A percentile compares a stretch with the other conserved stretches of the same genome.
Conservation (phyloP, 2,113 vertebrate genomes). For the Bambusicola thoracicus region DNA sequence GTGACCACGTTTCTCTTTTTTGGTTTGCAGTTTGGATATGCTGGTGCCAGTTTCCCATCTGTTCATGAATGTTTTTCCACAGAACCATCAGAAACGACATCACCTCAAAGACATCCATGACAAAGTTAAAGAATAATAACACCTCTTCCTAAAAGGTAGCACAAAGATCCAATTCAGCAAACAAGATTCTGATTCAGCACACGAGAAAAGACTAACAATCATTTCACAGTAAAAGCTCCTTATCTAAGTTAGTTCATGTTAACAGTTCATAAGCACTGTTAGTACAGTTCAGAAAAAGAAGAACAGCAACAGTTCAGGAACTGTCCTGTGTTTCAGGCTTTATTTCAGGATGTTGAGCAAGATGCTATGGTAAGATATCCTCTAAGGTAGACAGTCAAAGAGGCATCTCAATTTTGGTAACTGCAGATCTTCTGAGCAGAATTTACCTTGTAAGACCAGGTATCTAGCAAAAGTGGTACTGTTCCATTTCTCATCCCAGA, state of each 20-base stretch:
- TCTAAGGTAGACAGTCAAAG: neutral
- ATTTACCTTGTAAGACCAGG: neutral
- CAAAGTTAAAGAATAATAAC: neutral
- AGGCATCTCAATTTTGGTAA: neutral
- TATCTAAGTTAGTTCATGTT: neutral
- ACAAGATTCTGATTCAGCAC: neutral
- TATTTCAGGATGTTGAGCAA: neutral
- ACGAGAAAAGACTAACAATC: slow-evolving; percentile 4
- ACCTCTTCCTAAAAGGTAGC: neutral
- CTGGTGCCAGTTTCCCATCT: neutral
- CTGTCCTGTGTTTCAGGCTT: neutral
- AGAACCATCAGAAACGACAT: neutral
- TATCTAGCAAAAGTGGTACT: neutral
- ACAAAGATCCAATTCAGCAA: neutral
- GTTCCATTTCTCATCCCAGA: neutral
- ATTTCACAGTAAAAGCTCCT: slow-evolving; percentile 21
- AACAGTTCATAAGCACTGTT: neutral
- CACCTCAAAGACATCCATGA: neutral
- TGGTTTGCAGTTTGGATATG: neutral
- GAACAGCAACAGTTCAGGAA: neutral
- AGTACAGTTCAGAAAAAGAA: neutral
- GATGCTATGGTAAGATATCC: neutral
- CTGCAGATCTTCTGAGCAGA: neutral
- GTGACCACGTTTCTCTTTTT: neutral
- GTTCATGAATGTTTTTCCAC: neutral